Evolutionary conservation across 2,888 invertebrate genomes (phyloP).

Genomic region (Mythimna lalbum): DNA sequence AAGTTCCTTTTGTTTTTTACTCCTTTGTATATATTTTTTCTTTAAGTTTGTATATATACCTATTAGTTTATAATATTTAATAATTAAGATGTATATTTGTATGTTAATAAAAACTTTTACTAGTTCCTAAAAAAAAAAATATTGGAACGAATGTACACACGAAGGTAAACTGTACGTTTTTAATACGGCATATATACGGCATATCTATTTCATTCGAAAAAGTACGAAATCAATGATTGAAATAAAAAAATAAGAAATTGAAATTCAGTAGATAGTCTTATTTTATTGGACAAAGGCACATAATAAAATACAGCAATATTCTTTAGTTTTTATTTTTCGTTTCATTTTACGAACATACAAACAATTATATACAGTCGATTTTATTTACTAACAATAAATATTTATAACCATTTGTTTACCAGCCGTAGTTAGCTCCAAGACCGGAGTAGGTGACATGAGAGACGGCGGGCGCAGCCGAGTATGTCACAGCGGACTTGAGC

Average conservation of each 20-base stretch:
- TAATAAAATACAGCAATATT: slow-evolving; percentile 24
- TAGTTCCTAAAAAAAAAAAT: too few relatives aligned
- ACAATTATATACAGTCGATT: slow-evolving; percentile 55
- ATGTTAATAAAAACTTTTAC: too few relatives aligned
- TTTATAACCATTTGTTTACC: slow-evolving; percentile 74
- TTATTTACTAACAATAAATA: slow-evolving; percentile 57
- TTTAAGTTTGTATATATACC: too few relatives aligned
- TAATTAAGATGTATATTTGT: too few relatives aligned
- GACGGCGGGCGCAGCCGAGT: slow-evolving; percentile 91
- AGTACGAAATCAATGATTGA: not conserved
- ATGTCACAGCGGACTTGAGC: slow-evolving; percentile 78
- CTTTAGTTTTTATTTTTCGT: slow-evolving; percentile 56
- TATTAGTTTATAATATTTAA: too few relatives aligned
- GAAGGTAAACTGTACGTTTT: not conserved
- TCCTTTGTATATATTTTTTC: too few relatives aligned
- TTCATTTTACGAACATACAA: slow-evolving; percentile 43
- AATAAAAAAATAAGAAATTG: not conserved
- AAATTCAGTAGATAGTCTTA: not conserved
- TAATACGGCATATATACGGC: too few relatives aligned
- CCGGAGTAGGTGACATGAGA: slow-evolving; percentile 92
- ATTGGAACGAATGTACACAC: too few relatives aligned
- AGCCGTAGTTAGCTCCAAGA: slow-evolving; percentile 86
- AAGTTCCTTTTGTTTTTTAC: too few relatives aligned
- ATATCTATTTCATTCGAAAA: too few relatives aligned
- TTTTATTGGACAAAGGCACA: not conserved